Evolutionary conservation across 1,140 invertebrate species (phyloP).

Genomic region (Temnothorax curvispinosus): DNA sequence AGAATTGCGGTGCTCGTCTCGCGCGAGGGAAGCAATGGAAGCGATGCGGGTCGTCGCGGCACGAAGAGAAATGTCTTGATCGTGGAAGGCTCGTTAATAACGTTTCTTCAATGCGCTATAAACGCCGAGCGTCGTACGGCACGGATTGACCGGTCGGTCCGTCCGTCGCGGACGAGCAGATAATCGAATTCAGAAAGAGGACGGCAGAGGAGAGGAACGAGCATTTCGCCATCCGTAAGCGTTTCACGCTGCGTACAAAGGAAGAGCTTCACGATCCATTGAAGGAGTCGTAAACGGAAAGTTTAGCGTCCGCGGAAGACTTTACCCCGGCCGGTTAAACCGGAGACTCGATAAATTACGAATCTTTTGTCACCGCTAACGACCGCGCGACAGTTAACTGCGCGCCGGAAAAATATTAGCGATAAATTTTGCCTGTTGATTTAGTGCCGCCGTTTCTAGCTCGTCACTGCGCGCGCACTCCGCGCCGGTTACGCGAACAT

Average conservation of each 20-base stretch:
- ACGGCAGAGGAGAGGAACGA: constrained; percentile 25
- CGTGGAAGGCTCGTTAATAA: constrained; percentile 75
- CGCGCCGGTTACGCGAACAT: constrained; percentile 46
- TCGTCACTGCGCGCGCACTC: not conserved
- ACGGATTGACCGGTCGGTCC: constrained; percentile 63
- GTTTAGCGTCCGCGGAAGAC: constrained; percentile 65
- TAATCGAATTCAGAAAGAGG: constrained; percentile 59
- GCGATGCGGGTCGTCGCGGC: constrained; percentile 46
- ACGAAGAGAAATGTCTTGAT: constrained; percentile 62
- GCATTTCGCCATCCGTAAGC: constrained; percentile 10
- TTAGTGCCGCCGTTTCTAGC: constrained; percentile 65
- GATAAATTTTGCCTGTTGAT: constrained; percentile 73
- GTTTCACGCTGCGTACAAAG: constrained; percentile 54
- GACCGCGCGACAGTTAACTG: constrained; percentile 75
- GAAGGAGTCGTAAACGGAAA: constrained; percentile 70
- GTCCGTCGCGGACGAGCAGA: constrained; percentile 40
- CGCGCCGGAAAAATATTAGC: constrained; percentile 73
- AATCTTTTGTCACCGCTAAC: constrained; percentile 75
- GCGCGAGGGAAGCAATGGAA: constrained; percentile 21
- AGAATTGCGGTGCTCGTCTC: constrained; percentile 11
- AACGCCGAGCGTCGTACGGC: constrained; percentile 45
- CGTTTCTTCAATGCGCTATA: constrained; percentile 59
- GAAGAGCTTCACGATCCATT: constrained; percentile 48
- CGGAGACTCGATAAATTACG: constrained; percentile 71
- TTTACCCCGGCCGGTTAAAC: constrained; percentile 55